Percentiles rank a stretch among this genome's conserved stretches.
Conservation (phyloP, 2,888 invertebrate genomes). For the Eupithecia tripunctaria region DNA sequence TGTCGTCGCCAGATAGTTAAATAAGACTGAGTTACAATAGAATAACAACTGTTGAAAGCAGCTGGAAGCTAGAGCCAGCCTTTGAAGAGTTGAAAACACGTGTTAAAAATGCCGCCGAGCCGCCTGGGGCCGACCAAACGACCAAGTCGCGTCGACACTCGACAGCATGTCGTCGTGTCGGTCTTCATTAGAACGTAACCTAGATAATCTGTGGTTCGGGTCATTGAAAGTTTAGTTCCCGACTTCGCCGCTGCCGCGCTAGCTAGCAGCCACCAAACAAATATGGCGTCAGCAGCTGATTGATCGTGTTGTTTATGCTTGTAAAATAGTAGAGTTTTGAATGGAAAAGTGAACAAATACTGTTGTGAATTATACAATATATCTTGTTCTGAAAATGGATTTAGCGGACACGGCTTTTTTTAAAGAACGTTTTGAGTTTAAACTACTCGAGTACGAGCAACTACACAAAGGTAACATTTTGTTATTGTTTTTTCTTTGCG, state of each 20-base stretch:
- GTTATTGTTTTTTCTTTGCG: not conserved
- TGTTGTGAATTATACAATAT: not conserved
- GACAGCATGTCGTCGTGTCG: constrained; percentile 1
- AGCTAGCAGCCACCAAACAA: not conserved
- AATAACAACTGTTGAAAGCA: not conserved
- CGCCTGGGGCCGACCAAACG: not conserved
- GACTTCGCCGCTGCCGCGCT: not conserved
- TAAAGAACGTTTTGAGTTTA: not conserved
- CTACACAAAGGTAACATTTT: not conserved
- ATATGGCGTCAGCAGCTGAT: constrained; percentile 8
- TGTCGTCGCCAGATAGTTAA: not conserved
- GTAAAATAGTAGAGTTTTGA: not conserved
- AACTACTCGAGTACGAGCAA: not conserved
- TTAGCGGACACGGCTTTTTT: not conserved
- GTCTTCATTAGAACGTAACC: not conserved
- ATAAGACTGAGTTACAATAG: not conserved
- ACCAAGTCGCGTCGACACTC: not conserved
- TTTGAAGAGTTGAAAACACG: not conserved
- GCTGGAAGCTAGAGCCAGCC: not conserved
- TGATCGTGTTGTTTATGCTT: not conserved
- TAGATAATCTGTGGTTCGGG: not conserved
- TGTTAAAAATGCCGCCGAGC: not conserved
- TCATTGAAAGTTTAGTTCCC: not conserved
- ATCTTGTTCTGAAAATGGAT: not conserved
- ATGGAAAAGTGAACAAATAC: not conserved